Evolutionary conservation across 2,888 invertebrate genomes (phyloP).

Genomic region (Eurois occulta): DNA sequence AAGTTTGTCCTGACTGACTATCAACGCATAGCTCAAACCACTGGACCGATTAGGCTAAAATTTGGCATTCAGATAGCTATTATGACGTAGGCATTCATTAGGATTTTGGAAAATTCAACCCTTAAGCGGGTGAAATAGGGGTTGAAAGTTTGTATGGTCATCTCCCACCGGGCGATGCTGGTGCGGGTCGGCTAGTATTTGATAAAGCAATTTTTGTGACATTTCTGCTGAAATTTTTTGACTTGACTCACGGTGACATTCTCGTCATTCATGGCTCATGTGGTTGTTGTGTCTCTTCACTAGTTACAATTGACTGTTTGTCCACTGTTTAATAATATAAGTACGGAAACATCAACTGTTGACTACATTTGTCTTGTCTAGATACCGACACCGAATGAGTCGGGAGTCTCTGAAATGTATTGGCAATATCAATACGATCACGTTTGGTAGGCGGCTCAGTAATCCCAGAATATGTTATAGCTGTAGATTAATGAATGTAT

Average conservation of each 20-base stretch:
- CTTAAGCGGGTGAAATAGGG: neutral
- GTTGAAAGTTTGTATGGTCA: neutral
- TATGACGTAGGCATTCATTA: no score
- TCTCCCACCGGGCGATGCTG: neutral
- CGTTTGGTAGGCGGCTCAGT: constrained; percentile 4
- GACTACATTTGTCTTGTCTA: neutral
- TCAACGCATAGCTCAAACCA: neutral
- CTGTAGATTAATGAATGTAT: neutral
- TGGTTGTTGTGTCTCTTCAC: neutral
- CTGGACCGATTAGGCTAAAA: neutral
- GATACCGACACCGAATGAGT: neutral
- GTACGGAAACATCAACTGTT: neutral
- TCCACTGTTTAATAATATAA: constrained; percentile 6
- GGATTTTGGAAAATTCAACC: neutral
- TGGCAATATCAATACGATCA: neutral
- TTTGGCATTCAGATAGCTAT: neutral
- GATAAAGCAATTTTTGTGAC: neutral
- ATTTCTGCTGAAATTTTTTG: neutral
- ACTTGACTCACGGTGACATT: neutral
- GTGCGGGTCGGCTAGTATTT: no score
- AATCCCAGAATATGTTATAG: neutral
- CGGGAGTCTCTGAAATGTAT: neutral
- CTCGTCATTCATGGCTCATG: neutral
- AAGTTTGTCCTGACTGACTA: neutral
- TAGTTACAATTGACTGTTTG: neutral